A percentile compares a stretch with the other conserved stretches of the same genome.
Conservation (phyloP, 2,113 vertebrate genomes). For the Elanus axillaris region DNA sequence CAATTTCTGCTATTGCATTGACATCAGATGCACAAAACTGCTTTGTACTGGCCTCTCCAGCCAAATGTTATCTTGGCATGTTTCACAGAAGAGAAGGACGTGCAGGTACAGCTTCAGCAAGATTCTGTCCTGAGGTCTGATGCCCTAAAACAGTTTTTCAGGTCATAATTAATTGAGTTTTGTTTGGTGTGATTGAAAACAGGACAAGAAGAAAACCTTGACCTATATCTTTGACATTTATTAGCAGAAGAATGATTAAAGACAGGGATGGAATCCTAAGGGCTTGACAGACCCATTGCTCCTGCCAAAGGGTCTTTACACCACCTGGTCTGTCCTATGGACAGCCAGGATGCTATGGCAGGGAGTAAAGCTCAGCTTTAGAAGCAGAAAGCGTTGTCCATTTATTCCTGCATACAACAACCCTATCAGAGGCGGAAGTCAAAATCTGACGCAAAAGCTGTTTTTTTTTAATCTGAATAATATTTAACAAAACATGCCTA, state of each 20-base stretch:
- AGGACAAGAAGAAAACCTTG: not conserved
- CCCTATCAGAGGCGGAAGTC: fast-evolving
- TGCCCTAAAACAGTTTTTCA: not conserved
- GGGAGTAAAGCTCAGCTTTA: not conserved
- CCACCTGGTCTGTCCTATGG: not conserved
- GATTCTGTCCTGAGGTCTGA: not conserved
- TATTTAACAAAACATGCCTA: not conserved
- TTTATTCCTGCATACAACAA: not conserved
- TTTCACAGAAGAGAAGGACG: not conserved
- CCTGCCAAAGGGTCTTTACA: not conserved
- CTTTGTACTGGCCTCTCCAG: not conserved
- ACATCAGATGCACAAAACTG: not conserved
- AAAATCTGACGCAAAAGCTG: not conserved
- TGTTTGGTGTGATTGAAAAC: not conserved
- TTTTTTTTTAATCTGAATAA: not conserved
- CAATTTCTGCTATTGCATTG: conserved; percentile 7
- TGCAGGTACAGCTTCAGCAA: not conserved
- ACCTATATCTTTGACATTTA: not conserved
- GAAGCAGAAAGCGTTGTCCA: not conserved
- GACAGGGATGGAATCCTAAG: not conserved
- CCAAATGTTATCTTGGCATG: conserved; percentile 28
- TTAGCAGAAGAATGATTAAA: not conserved
- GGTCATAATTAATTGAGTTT: not conserved
- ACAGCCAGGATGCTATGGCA: not conserved
- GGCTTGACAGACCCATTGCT: not conserved